Evolutionary conservation across 2,888 invertebrate species (phyloP).

Genomic region (Hydraecia micacea): DNA sequence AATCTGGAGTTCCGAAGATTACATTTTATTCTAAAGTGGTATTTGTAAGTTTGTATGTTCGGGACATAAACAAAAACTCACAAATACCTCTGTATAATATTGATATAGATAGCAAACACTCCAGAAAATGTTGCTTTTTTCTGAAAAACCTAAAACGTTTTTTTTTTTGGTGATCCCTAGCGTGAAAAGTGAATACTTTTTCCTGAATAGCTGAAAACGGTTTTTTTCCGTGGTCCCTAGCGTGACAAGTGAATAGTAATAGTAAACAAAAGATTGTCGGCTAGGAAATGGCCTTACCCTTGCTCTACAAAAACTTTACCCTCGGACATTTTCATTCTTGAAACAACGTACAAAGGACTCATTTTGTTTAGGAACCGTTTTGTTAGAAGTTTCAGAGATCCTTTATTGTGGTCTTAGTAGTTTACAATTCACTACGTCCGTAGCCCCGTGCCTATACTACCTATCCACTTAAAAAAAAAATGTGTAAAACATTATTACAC

Average conservation of each 20-base stretch:
- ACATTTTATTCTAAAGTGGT: background rate
- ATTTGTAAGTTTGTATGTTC: too few relatives aligned
- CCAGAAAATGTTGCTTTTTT: background rate
- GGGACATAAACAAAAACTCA: background rate
- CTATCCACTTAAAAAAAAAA: background rate
- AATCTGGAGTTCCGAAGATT: background rate
- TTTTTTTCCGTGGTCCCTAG: background rate
- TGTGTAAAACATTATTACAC: background rate
- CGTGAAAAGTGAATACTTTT: conserved; percentile 8
- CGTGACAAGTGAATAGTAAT: conserved; percentile 11
- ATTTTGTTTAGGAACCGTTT: conserved; percentile 17
- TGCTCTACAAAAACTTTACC: background rate
- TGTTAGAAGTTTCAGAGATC: background rate
- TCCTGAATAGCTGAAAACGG: background rate
- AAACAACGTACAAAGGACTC: background rate
- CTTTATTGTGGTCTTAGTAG: background rate
- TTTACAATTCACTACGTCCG: background rate
- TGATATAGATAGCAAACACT: background rate
- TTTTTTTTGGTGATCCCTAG: background rate
- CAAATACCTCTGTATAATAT: background rate
- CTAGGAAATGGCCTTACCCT: conserved; percentile 1
- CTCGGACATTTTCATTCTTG: conserved; percentile 1
- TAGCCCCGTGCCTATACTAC: background rate
- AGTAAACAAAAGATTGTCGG: background rate
- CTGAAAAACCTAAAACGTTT: background rate